Percentiles rank a stretch among this genome's conserved stretches.
phyloP scores from a whole-genome alignment of 2,888 invertebrate species.

The Eudemis profundana region DNA sequence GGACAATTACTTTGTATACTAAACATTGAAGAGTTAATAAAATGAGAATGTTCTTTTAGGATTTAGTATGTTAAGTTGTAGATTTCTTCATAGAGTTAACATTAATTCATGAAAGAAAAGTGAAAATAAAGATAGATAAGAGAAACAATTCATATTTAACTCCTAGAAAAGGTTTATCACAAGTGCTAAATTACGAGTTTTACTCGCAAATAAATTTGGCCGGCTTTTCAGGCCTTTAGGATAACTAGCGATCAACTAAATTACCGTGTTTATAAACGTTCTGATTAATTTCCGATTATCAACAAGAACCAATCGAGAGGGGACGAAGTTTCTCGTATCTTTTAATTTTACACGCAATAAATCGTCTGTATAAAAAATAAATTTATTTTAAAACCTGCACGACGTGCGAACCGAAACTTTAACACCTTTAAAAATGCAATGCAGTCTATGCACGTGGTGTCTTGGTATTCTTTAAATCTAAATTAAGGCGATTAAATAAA shows the following conservation, averaged over 20 bases:
- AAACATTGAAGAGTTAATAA: constrained; percentile 49
- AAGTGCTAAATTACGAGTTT: constrained; percentile 65
- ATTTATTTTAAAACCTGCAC: constrained; percentile 60
- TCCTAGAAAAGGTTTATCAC: constrained; percentile 60
- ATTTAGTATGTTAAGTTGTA: constrained; percentile 28
- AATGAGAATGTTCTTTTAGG: constrained; percentile 40
- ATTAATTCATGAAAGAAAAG: constrained; percentile 29
- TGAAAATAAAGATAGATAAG: constrained; percentile 32
- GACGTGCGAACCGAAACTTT: constrained; percentile 61
- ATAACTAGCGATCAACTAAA: constrained; percentile 51
- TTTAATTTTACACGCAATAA: constrained; percentile 45
- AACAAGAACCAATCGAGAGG: constrained; percentile 25
- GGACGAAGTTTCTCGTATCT: constrained; percentile 24
- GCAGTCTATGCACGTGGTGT: constrained; percentile 80
- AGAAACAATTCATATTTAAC: constrained; percentile 39
- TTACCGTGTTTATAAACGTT: constrained; percentile 38
- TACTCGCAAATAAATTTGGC: constrained; percentile 56
- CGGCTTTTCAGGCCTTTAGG: constrained; percentile 45
- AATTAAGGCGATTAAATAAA: constrained; percentile 75
- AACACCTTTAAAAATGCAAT: constrained; percentile 78
- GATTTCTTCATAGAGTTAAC: constrained; percentile 22
- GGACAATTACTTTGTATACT: constrained; percentile 61
- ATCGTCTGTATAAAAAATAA: constrained; percentile 53
- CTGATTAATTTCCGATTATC: constrained; percentile 13
- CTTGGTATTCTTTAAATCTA: constrained; percentile 65